Percentiles rank a stretch among this genome's conserved stretches.
phyloP scores from a whole-genome alignment of 1,140 invertebrate species.

The Diuraphis noxia region DNA sequence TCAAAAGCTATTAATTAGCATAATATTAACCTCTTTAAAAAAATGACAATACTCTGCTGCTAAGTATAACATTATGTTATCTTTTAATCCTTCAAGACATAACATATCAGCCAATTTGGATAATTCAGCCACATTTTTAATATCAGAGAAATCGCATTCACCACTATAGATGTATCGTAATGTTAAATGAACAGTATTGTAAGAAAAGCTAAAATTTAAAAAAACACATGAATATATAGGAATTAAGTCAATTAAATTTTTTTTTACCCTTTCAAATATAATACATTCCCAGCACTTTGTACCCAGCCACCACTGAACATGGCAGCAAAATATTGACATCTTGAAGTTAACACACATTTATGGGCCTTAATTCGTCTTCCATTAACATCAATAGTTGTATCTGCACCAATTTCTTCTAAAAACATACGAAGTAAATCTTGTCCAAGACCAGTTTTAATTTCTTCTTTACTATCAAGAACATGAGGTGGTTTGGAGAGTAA shows the following conservation, averaged over 20 bases:
- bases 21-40: constrained; percentile 74
- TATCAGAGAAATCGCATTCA: constrained; percentile 79
- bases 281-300: constrained; percentile 78
- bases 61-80: constrained; percentile 83
- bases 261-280: constrained; percentile 78
- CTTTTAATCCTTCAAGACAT: constrained; percentile 84
- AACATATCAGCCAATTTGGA: constrained; percentile 85
- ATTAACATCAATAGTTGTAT: constrained; percentile 79
- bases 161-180: constrained; percentile 91
- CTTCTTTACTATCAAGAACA: constrained; percentile 66
- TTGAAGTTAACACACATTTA: constrained; percentile 84
- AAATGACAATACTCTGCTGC: constrained; percentile 89
- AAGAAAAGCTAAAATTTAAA: constrained; percentile 69
- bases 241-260: background rate
- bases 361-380: constrained; percentile 80
- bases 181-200: constrained; percentile 82
- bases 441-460: constrained; percentile 67
- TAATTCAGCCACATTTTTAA: constrained; percentile 81
- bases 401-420: constrained; percentile 82
- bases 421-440: constrained; percentile 87
- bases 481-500: constrained; percentile 52
- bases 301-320: constrained; percentile 82
- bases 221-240: background rate
- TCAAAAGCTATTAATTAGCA: background rate
- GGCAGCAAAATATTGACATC: constrained; percentile 89